phyloP scores from a whole-genome alignment of 2,888 invertebrate genomes.

The Ectemnius cavifrons region DNA sequence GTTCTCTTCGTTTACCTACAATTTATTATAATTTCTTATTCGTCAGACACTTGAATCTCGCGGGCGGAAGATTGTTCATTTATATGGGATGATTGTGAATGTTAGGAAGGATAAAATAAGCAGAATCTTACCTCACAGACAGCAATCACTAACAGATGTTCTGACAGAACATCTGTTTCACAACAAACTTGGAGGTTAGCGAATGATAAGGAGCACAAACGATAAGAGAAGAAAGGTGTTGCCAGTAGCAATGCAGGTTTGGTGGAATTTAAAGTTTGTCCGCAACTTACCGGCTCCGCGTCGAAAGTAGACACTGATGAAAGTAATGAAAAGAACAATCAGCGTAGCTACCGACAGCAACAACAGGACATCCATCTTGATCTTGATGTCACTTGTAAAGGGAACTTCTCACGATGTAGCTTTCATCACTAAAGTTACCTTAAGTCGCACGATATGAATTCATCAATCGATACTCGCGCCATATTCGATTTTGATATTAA shows the following conservation, averaged over 20 bases:
- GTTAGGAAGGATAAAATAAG: no score
- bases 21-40: not conserved
- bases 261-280: not conserved
- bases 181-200: conserved; percentile 23
- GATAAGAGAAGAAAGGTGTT: no score
- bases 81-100: not conserved
- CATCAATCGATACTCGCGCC: not conserved
- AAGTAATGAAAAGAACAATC: conserved; percentile 59
- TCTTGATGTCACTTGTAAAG: not conserved
- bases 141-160: not conserved
- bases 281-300: conserved; percentile 57
- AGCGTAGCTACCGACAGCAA: conserved; percentile 60
- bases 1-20: conserved; percentile 1
- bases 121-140: no score
- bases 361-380: conserved; percentile 67
- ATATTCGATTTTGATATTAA: not conserved
- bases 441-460: not conserved
- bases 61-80: not conserved
- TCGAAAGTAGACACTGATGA: conserved; percentile 59
- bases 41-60: not conserved
- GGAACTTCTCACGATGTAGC: not conserved
- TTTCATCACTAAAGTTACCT: not conserved
- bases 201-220: not conserved
- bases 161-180: conserved; percentile 33
- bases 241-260: not conserved